Percentiles rank a stretch among this genome's conserved stretches.
These are phyloP conservation scores for Fissipunctia ypsillon DNA, from an alignment of 2,888 invertebrate species.

Conservation along the genomic window DNA sequence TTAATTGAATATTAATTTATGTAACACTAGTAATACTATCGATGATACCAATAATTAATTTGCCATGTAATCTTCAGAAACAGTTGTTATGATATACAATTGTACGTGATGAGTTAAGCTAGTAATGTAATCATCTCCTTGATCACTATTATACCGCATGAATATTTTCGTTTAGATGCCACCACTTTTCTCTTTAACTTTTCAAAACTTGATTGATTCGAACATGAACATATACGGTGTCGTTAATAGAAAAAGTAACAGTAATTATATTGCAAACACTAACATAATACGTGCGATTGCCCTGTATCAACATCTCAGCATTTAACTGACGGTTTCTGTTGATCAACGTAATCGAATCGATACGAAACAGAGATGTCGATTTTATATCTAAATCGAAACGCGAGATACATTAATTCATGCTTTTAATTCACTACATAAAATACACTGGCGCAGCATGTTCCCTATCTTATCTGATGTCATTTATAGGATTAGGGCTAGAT, in stretches of 20 bases:
- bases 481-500: conserved; percentile 89
- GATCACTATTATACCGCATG: neutral
- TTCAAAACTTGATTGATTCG: neutral
- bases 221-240: no score
- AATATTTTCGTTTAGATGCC: no score
- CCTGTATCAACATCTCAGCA: neutral
- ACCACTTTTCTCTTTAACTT: neutral
- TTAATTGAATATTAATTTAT: conserved; percentile 25
- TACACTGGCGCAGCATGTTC: conserved; percentile 72
- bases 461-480: conserved; percentile 88
- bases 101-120: neutral
- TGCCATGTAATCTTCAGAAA: neutral
- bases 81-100: neutral
- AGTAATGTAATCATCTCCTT: neutral
- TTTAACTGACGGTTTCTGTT: conserved; percentile 50
- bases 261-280: neutral
- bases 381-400: conserved; percentile 72
- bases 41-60: conserved; percentile 1
- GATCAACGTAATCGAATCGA: conserved; percentile 67
- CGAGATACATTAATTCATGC: conserved; percentile 72
- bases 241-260: neutral
- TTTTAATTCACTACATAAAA: conserved; percentile 76
- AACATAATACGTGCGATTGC: neutral
- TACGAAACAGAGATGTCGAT: conserved; percentile 68
- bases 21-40: neutral